Conservation (phyloP, 2,797 vertebrate species). For the Lagodon rhomboides region DNA sequence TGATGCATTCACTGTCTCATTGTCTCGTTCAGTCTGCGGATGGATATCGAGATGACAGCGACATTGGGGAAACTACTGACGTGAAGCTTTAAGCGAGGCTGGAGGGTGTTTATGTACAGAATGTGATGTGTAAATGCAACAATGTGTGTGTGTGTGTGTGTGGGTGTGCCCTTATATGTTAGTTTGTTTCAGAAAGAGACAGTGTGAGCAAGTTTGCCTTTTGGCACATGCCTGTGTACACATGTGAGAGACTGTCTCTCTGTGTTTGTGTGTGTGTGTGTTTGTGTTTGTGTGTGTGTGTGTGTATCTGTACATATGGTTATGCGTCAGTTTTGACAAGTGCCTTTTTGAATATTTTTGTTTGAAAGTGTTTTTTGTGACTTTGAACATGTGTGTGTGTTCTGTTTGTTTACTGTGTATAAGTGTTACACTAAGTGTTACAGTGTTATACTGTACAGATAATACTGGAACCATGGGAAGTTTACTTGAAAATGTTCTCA, state of each 20-base stretch:
- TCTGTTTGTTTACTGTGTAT: too few relatives aligned
- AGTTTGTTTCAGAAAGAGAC: neutral
- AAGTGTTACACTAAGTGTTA: too few relatives aligned
- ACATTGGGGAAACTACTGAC: slow-evolving; percentile 61
- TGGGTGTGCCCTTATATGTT: neutral
- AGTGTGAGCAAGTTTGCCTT: slow-evolving; percentile 32
- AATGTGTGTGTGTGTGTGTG: slow-evolving; percentile 8
- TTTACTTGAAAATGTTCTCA: too few relatives aligned
- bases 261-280: neutral
- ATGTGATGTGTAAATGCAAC: slow-evolving; percentile 45
- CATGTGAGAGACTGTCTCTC: neutral
- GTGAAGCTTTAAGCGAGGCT: slow-evolving; percentile 66
- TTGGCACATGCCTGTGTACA: slow-evolving; percentile 21
- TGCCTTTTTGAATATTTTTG: neutral
- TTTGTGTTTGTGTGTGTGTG: neutral
- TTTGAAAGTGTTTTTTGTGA: neutral
- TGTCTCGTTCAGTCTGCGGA: slow-evolving; percentile 63
- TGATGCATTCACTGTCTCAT: slow-evolving; percentile 77
- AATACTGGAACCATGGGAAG: too few relatives aligned
- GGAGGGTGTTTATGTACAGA: slow-evolving; percentile 54
- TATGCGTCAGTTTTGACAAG: neutral
- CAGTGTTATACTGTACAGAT: too few relatives aligned
- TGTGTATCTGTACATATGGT: neutral
- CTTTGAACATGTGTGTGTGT: neutral
- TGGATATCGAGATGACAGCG: slow-evolving; percentile 67